Evolutionary conservation across 2,113 vertebrate species (phyloP), one percentile per base, ranked within the genome.

Genomic region (Pongo pygmaeus): DNA sequence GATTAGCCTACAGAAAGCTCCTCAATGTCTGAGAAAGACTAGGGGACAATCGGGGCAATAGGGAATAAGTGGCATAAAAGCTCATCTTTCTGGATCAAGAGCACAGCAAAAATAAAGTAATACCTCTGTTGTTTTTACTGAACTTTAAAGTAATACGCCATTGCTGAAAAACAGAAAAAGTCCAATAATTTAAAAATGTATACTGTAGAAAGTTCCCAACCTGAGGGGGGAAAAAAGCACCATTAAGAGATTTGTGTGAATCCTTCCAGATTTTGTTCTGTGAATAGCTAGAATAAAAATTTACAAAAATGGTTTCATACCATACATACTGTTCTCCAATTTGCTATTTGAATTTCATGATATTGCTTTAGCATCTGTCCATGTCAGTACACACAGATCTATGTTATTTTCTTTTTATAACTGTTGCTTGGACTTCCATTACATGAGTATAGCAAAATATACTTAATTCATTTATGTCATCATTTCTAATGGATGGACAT

Each of bases 151-250:
- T 16, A 74, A 92, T 61, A 43, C 9, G 20, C 4, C 20, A 79
- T 32, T 72, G 59, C 35, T 83, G 38, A 75, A 93, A 92, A 96
- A 74, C 22, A 84, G 61, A 43, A 67, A 93, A 90, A 75, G 11
- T 35, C 22, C 48, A 61, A n/a, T 52, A 46, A 74, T 84, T 64
- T 40, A 46, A 50, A 95, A 43, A 67, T 27, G 43, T 48, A 20
- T 72, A 22, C 35, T 48, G 75, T 43, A 69, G 55, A 81, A 93
- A 84, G 59, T 20, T 6, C 23, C 30, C 50, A 55, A 25, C 17
- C 43, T 95, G 55, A 2, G 32, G 10, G n/a, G 13, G 40, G 9
- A 75, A 30, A 69, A 84, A 88, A 43, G 13, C 4, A 30, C 35
- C n/a, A 40, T 92, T 35, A 57, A 93, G 61, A 92, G 23, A 93